These are phyloP conservation scores for Pseudobourletiella spinata DNA, from an alignment of 1,140 invertebrate genomes.

Conservation along the genomic window DNA sequence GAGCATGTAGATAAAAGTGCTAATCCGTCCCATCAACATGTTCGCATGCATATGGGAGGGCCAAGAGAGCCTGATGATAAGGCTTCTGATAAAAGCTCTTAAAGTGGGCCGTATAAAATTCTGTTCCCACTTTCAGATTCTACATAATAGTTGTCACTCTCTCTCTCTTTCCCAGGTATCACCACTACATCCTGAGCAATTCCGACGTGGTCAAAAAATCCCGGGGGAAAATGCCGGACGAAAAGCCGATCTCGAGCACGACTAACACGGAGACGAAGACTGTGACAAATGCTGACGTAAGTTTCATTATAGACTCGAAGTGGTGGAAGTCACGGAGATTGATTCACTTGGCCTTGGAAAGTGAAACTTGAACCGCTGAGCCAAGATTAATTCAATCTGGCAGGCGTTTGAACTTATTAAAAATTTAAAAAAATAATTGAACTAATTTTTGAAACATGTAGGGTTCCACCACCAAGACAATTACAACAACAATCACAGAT, in stretches of 20 bases:
- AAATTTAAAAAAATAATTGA: background rate
- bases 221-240: conserved; percentile 13
- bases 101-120: too few species aligned
- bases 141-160: too few species aligned
- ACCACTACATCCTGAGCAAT: background rate
- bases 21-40: too few species aligned
- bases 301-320: conserved; percentile 3
- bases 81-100: too few species aligned
- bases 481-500: conserved; percentile 30
- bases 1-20: too few species aligned
- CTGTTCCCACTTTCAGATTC: too few species aligned
- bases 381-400: too few species aligned
- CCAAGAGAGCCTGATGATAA: too few species aligned
- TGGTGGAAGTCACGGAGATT: background rate
- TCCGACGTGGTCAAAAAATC: background rate
- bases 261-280: conserved; percentile 18
- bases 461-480: conserved; percentile 28
- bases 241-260: conserved; percentile 13
- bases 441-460: too few species aligned
- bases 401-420: background rate
- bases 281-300: conserved; percentile 19
- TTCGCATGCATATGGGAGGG: too few species aligned
- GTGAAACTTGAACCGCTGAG: too few species aligned
- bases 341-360: background rate
- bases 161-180: background rate